Evolutionary conservation across 2,113 vertebrate genomes (phyloP).

Genomic region (Nycticryphes semicollaris): DNA sequence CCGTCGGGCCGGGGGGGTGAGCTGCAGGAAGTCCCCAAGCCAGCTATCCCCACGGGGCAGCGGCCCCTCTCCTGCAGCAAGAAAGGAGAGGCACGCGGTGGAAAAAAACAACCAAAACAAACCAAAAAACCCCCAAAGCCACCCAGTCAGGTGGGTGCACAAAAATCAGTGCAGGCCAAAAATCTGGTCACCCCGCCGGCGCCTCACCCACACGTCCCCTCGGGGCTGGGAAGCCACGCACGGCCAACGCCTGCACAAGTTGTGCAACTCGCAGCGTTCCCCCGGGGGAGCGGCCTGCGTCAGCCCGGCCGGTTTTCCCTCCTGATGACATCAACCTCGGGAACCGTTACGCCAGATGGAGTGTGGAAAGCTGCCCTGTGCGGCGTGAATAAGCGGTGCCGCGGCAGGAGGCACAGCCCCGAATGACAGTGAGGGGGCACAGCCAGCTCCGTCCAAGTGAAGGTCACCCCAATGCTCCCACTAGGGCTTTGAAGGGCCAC

Average conservation of each 20-base stretch:
- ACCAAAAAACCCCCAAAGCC: not conserved
- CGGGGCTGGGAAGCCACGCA: not conserved
- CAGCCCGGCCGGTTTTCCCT: accelerated
- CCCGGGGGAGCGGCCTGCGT: accelerated
- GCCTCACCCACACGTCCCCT: not conserved
- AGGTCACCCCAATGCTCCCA: not conserved
- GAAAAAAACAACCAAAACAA: not conserved
- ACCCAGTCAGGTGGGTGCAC: not conserved
- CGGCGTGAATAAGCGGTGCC: not conserved
- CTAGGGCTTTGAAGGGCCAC: accelerated
- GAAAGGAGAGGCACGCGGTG: not conserved
- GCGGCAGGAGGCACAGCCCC: not conserved
- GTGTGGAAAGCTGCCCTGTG: accelerated
- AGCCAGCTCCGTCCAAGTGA: accelerated
- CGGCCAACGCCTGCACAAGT: not conserved
- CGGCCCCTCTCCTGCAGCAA: not conserved
- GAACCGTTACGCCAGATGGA: not conserved
- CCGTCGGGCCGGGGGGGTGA: not conserved
- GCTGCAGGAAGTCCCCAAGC: too few relatives aligned
- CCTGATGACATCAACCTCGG: accelerated
- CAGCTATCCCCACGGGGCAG: not conserved
- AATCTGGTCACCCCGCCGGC: accelerated
- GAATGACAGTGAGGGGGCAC: accelerated
- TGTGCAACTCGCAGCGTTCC: not conserved
- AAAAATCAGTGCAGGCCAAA: not conserved